phyloP scores from a whole-genome alignment of 2,113 vertebrate species.

The Anoplopoma fimbria region DNA sequence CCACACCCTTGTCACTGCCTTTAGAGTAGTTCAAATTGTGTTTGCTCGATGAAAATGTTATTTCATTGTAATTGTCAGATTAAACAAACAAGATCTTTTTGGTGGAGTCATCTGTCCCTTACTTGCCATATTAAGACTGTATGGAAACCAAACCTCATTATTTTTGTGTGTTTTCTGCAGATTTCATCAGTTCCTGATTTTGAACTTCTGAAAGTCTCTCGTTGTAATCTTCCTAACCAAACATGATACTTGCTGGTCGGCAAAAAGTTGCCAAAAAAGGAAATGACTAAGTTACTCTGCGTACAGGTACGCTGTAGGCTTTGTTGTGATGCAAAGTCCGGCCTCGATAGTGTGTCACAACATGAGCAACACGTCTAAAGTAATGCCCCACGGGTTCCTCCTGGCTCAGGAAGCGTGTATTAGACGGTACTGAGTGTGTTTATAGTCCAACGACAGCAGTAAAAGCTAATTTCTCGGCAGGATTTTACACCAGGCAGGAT shows the following conservation, averaged over 20 bases:
- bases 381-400: neutral
- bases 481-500: neutral
- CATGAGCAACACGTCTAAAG: neutral
- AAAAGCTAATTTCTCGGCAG: neutral
- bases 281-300: neutral
- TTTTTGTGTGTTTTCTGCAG: neutral
- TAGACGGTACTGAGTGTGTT: neutral
- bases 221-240: neutral
- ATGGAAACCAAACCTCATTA: too few species aligned
- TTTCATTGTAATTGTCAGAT: too few species aligned
- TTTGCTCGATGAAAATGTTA: too few species aligned
- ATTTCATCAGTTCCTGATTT: neutral
- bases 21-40: too few species aligned
- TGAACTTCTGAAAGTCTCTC: neutral
- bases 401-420: neutral
- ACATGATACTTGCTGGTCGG: neutral
- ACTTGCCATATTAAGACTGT: neutral
- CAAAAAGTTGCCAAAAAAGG: too few species aligned
- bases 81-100: too few species aligned
- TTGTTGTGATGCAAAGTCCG: constrained; percentile 19
- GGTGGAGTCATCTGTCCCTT: neutral
- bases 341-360: constrained; percentile 1
- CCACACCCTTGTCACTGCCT: too few species aligned
- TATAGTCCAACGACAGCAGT: neutral
- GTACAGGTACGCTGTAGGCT: neutral